Evolutionary conservation across 2,888 invertebrate genomes (phyloP).

Genomic region (Cloeon dipterum): DNA sequence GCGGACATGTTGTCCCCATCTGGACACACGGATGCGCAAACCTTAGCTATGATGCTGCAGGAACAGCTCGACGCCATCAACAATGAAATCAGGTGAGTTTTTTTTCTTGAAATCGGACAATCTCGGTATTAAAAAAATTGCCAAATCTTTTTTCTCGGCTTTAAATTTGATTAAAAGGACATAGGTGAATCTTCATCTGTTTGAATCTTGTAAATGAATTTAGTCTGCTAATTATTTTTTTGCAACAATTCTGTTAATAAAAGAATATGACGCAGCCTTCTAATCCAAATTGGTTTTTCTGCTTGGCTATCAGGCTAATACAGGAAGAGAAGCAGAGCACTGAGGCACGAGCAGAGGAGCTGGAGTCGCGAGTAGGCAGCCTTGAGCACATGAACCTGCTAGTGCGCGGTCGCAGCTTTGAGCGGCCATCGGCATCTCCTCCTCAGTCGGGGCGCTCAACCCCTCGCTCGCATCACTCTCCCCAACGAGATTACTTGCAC

Average conservation of each 20-base stretch:
- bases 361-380: slow-evolving; percentile 89
- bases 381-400: slow-evolving; percentile 83
- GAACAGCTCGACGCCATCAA: slow-evolving; percentile 99
- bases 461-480: slow-evolving; percentile 49
- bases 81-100: slow-evolving; percentile 63
- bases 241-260: too few species aligned
- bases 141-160: too few species aligned
- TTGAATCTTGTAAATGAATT: too few species aligned
- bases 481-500: slow-evolving; percentile 63
- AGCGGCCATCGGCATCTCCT: slow-evolving; percentile 17
- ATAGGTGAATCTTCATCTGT: too few species aligned
- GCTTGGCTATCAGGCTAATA: slow-evolving; percentile 26
- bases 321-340: slow-evolving; percentile 95
- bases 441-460: slow-evolving; percentile 67
- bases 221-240: too few species aligned
- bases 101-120: too few species aligned
- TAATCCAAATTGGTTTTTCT: too few species aligned
- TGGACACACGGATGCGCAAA: slow-evolving; percentile 76
- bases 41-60: slow-evolving; percentile 93
- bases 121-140: too few species aligned
- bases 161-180: too few species aligned
- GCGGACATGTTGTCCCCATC: slow-evolving; percentile 46
- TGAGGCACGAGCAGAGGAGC: slow-evolving; percentile 89
- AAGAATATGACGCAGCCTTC: too few species aligned
- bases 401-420: slow-evolving; percentile 43